A percentile compares a stretch with the other conserved stretches of the same genome.
Evolutionary conservation across 1,140 invertebrate species (phyloP).

Genomic region (Dermatophagoides farinae): DNA sequence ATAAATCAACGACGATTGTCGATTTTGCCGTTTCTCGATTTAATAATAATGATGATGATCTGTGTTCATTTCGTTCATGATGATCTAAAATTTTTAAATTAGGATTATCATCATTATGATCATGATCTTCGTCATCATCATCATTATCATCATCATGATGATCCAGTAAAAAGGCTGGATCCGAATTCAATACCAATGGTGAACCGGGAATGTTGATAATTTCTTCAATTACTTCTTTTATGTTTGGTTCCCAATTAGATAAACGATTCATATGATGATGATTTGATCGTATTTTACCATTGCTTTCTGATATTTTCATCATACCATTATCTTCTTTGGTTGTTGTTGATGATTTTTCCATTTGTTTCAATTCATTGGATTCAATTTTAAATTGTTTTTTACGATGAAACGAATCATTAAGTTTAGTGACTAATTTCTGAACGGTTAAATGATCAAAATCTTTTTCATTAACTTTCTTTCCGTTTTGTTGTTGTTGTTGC

Average conservation of each 20-base stretch:
- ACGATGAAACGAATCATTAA: neutral
- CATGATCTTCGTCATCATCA: neutral
- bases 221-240: slow-evolving; percentile 11
- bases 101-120: neutral
- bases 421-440: neutral
- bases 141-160: neutral
- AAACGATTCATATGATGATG: neutral
- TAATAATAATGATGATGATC: neutral
- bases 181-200: neutral
- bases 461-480: neutral
- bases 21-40: neutral
- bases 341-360: neutral
- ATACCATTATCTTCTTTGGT: slow-evolving; percentile 4
- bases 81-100: neutral
- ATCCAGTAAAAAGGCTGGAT: neutral
- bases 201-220: slow-evolving; percentile 11
- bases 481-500: neutral
- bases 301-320: neutral
- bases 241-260: slow-evolving; percentile 2
- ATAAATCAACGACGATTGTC: neutral
- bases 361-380: neutral
- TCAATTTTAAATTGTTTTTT: neutral
- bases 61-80: neutral
- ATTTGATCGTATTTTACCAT: neutral
- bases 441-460: neutral